Evolutionary conservation across 2,797 vertebrate species (phyloP), one percentile per base, ranked within the genome.

Genomic region (Typhlichthys subterraneus): DNA sequence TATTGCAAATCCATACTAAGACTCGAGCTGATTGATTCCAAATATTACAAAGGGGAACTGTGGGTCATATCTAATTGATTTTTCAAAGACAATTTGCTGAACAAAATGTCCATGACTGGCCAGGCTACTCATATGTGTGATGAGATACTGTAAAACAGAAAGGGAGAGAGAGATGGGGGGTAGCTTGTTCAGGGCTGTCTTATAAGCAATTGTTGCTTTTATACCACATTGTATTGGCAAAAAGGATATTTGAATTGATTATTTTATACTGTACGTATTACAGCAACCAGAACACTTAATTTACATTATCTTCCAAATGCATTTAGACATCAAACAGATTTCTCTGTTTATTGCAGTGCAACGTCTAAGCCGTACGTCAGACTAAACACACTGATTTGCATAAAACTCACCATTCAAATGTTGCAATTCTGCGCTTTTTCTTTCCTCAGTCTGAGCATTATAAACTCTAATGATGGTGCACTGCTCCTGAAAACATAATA

Each of bases 1-100:
- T 78, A 82, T 85, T 78, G 85, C 72, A 84, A 88, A 91, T 89
- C 89, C 72, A 88, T 85, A 82, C 61, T 53, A 66, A 83, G 85
- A 78, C 75, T 75, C 70, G 76, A 82, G 86, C 76, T 73, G 84
- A 90, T 79, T 84, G 83, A 89, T 87, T 88, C 76, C 73, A 85
- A 77, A 86, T 88, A 88, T 87, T 80, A 80, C 73, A 74, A 70
- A 80, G 67, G 63, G n/a, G 52, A 82, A 78, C 67, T 60, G 47
- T 4, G 67, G 80, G 83, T 85, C 79, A 81, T 49, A 77, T 79
- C 75, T 73, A 76, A 89, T 89, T 58, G 75, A 88, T 87, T 86
- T 83, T 63, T 75, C 69, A 51, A 53, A 78, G 76, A 85, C 69
- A 79, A 76, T 85, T 85, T 79, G 72, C 64, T 58, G 70, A 73